These are phyloP conservation scores for Nothobranchius kuhntae DNA, from an alignment of 2,113 vertebrate species.

Conservation along the genomic window DNA sequence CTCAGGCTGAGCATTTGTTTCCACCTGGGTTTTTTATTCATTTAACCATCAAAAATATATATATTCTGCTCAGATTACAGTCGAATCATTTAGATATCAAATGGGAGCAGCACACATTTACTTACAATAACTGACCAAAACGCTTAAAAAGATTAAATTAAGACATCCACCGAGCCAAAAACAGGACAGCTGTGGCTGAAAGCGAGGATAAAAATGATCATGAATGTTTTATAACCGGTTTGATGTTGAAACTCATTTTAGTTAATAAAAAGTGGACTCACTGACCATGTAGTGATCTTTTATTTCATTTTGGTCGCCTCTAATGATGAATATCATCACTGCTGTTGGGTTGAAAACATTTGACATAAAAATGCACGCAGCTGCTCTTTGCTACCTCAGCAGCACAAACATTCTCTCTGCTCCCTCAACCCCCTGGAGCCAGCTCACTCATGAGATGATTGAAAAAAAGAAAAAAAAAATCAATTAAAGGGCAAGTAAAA, in stretches of 20 bases:
- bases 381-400: constrained; percentile 37
- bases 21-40: not conserved
- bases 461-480: constrained; percentile 60
- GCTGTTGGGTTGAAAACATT: constrained; percentile 37
- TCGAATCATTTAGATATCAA: not conserved
- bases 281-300: not conserved
- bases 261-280: constrained; percentile 19
- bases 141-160: not conserved
- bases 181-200: not conserved
- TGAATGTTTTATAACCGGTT: not conserved
- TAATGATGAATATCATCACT: constrained; percentile 13
- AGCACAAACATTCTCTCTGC: constrained; percentile 27
- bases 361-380: constrained; percentile 61
- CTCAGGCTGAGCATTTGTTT: not conserved
- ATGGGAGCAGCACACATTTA: too few relatives aligned
- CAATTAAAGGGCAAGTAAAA: constrained; percentile 43
- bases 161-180: not conserved
- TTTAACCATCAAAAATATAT: constrained; percentile 5
- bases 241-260: constrained; percentile 29
- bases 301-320: constrained; percentile 24
- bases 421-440: constrained; percentile 16
- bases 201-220: constrained; percentile 21
- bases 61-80: not conserved
- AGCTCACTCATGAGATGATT: constrained; percentile 21
- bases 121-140: not conserved